These are phyloP conservation scores for Tanytarsus gracilentus DNA, from an alignment of 2,888 invertebrate species.

Conservation along the genomic window DNA sequence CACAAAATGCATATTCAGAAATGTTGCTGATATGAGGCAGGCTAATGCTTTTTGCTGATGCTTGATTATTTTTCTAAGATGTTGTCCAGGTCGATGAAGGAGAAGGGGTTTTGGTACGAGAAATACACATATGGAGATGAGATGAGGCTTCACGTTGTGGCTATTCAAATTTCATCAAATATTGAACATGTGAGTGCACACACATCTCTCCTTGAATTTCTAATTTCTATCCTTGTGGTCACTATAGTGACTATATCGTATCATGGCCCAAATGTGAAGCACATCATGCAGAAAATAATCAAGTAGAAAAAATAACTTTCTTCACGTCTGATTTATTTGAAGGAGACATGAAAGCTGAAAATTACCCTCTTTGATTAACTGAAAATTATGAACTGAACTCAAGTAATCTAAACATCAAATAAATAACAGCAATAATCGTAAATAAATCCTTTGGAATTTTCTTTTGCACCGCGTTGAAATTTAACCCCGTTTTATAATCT, in stretches of 20 bases:
- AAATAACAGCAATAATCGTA: slow-evolving; percentile 28
- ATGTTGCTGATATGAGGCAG: not conserved
- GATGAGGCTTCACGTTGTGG: slow-evolving; percentile 12
- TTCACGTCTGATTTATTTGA: no score
- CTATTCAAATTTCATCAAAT: slow-evolving; percentile 28
- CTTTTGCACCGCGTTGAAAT: not conserved
- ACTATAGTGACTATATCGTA: slow-evolving; percentile 1
- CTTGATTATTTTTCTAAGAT: slow-evolving; percentile 23
- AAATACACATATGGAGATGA: not conserved
- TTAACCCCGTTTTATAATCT: slow-evolving; percentile 3
- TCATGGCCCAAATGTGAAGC: not conserved
- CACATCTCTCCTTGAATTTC: no score
- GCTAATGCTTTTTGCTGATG: slow-evolving; percentile 25
- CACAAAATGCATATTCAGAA: not conserved
- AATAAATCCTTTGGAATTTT: slow-evolving; percentile 19
- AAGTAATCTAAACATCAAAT: slow-evolving; percentile 27
- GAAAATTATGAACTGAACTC: slow-evolving; percentile 23
- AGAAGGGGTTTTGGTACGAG: not conserved
- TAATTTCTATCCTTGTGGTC: slow-evolving; percentile 12
- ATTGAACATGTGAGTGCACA: slow-evolving; percentile 26
- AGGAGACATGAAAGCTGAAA: no score
- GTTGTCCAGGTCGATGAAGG: not conserved
- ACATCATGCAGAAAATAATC: not conserved
- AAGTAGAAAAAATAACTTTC: no score
- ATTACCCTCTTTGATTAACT: not conserved